Conservation (phyloP, 1,140 invertebrate genomes). For the Sinella curviseta region DNA sequence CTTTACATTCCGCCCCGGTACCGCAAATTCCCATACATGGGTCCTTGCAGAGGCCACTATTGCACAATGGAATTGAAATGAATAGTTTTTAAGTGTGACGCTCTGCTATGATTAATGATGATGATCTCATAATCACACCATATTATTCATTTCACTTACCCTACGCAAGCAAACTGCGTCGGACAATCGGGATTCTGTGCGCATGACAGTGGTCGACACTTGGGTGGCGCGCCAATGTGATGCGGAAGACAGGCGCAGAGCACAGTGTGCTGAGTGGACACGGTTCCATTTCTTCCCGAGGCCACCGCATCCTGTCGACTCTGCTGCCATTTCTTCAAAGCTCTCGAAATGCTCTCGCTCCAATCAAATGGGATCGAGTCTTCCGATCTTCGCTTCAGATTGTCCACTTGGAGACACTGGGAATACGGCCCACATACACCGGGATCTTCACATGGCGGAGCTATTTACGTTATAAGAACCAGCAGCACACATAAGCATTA, state of each 20-base stretch:
- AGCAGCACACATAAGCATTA: background rate
- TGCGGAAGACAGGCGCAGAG: conserved; percentile 63
- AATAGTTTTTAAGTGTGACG: background rate
- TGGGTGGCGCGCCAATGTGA: conserved; percentile 65
- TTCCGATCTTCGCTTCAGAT: conserved; percentile 47
- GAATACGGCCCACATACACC: conserved; percentile 68
- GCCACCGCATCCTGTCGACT: conserved; percentile 16
- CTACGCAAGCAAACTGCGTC: conserved; percentile 62
- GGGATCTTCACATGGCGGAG: conserved; percentile 48
- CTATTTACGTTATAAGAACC: background rate
- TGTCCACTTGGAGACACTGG: conserved; percentile 66
- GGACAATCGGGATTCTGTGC: conserved; percentile 47
- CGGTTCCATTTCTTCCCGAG: background rate
- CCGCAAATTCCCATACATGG: conserved; percentile 72
- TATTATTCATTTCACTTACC: conserved; percentile 57
- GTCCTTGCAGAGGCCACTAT: conserved; percentile 73
- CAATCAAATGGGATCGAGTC: conserved; percentile 31
- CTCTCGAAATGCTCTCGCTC: conserved; percentile 34
- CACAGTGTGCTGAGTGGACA: conserved; percentile 41
- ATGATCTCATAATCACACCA: no score
- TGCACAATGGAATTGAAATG: background rate
- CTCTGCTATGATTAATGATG: no score
- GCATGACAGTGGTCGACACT: conserved; percentile 68
- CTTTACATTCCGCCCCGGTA: conserved; percentile 66
- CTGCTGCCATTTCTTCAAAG: conserved; percentile 42